These are phyloP conservation scores for Paracanthobrama guichenoti DNA, from an alignment of 2,113 vertebrate genomes.

Conservation along the genomic window DNA sequence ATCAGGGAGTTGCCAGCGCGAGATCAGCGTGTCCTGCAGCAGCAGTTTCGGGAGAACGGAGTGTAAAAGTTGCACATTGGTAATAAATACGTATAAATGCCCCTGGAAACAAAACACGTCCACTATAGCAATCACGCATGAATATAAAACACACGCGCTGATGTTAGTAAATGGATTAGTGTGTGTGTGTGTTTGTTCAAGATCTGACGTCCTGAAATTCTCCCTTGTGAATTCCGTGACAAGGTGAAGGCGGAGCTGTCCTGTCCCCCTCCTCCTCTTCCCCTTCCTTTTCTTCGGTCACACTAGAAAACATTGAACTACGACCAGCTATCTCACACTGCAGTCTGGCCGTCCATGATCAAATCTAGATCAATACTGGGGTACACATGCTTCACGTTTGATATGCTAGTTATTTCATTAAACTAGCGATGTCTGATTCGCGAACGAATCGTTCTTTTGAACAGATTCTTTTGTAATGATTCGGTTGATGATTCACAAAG, in stretches of 20 bases:
- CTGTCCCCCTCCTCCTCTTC: not conserved
- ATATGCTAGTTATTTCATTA: not conserved
- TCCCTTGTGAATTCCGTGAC: not conserved
- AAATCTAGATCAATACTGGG: not conserved
- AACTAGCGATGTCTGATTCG: not conserved
- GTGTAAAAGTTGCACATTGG: conserved; percentile 18
- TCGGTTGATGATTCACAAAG: not conserved
- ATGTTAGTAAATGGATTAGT: not conserved
- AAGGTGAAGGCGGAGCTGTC: conserved; percentile 31
- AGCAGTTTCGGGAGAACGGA: not conserved
- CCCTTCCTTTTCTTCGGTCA: not conserved
- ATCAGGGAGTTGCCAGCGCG: conserved; percentile 18
- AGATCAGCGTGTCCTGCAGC: not conserved
- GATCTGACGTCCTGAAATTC: conserved; percentile 13
- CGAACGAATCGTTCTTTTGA: not conserved
- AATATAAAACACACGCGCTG: not conserved
- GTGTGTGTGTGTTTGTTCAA: not conserved
- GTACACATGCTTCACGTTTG: not conserved
- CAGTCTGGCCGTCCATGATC: not conserved
- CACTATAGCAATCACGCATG: not conserved
- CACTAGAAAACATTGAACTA: not conserved
- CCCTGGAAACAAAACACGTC: not conserved
- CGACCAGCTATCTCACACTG: not conserved
- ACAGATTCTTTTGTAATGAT: not conserved
- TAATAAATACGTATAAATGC: not conserved